These are phyloP conservation scores for Propithecus perrieri DNA, from an alignment of 2,797 vertebrate species.

Conservation along the genomic window DNA sequence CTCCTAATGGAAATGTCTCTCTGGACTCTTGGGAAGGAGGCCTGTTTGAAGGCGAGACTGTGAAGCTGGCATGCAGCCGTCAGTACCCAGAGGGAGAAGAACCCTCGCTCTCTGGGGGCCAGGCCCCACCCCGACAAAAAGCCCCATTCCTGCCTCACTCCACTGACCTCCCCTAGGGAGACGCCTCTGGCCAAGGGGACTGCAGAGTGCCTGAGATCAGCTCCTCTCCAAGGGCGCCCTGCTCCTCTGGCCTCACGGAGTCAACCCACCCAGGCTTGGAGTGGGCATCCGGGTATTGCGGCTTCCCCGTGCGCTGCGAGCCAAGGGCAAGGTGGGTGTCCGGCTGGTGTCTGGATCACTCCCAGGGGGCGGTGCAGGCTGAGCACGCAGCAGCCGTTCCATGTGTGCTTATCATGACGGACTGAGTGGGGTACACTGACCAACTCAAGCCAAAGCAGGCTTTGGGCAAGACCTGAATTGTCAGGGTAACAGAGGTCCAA, in stretches of 20 bases:
- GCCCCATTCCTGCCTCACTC: not conserved
- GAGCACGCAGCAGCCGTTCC: not conserved
- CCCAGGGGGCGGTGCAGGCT: not conserved
- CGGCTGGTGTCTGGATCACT: not conserved
- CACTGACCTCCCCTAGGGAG: not conserved
- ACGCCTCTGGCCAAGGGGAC: not conserved
- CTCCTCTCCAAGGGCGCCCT: not conserved
- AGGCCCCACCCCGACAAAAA: not conserved
- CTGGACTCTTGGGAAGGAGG: slow-evolving; percentile 47
- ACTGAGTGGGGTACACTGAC: not conserved
- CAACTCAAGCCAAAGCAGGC: not conserved
- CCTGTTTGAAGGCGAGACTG: slow-evolving; percentile 7
- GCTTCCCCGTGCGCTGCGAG: not conserved
- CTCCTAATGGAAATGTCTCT: slow-evolving; percentile 55
- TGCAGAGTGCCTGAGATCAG: not conserved
- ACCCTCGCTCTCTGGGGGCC: not conserved
- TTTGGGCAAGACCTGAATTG: not conserved
- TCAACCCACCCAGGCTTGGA: not conserved
- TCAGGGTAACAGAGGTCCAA: not conserved
- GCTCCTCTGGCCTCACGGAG: not conserved
- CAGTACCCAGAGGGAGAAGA: not conserved
- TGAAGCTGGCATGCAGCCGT: not conserved
- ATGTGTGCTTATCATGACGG: not conserved
- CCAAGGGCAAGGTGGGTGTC: not conserved
- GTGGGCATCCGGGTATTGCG: no score